Evolutionary conservation across 2,113 vertebrate species (phyloP), one percentile per base, ranked within the genome.

Genomic region (Eudyptes chrysolophus): DNA sequence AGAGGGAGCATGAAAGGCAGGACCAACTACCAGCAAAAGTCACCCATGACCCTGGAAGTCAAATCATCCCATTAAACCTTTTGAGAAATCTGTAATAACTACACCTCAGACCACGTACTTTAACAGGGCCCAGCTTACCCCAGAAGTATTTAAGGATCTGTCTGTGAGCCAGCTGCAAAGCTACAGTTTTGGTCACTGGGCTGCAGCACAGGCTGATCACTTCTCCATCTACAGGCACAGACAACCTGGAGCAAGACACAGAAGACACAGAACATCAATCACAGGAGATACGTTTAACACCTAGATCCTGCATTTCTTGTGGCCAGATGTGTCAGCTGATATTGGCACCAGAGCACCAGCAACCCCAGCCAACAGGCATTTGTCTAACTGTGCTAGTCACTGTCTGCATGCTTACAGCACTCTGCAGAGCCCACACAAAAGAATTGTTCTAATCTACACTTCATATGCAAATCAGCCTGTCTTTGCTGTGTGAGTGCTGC

Each of bases 111-210:
- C 14, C 10, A 83, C 16, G 7, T 52, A 48, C 22, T 61, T 78
- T 26, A 60, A 51, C 1, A 80, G 3, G 34, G 6, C 24, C n/a
- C 72, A 74, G 42, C 95, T 98, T 88, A 99, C 99, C 99, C 99
- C 99, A 99, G 32, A 98, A 58, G 76, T 99, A 98, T 92, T 98
- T 99, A 88, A 98, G 94, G 87, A 99, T 97, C 72, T 89, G 98
- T 58, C 99, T 98, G 70, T 99, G 98, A 92, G 98, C 97, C 94
- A 99, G 97, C 94, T 99, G 99, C 26, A 99, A 66, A 22, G 98
- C 99, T 87, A 99, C 97, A 5, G 98, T 98, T 86, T 96, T 98
- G 19, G 98, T 99, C 90, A 97, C 98, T 16, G 98, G 96, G 92
- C 94, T 98, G 96, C 98, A 98, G 79, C 97, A 99, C 49, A 99